phyloP scores from a whole-genome alignment of 2,888 invertebrate species.

The Ochlodes sylvanus region DNA sequence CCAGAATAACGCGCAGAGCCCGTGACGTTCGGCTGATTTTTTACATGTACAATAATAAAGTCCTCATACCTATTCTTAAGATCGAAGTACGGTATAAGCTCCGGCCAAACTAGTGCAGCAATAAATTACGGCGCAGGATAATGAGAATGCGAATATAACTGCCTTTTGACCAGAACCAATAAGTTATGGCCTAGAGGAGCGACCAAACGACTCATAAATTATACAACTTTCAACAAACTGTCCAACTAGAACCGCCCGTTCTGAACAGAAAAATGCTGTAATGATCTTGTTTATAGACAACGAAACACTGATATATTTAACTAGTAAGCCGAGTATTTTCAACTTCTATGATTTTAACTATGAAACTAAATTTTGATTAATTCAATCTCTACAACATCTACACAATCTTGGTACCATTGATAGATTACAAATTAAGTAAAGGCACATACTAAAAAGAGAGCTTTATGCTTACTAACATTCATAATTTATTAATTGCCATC shows the following conservation, averaged over 20 bases:
- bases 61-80: background rate
- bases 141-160: slow-evolving; percentile 38
- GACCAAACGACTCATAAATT: slow-evolving; percentile 38
- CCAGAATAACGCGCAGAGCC: slow-evolving; percentile 13
- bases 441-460: too few species aligned
- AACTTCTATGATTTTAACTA: background rate
- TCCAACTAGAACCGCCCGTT: slow-evolving; percentile 35
- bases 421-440: too few species aligned
- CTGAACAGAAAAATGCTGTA: slow-evolving; percentile 18
- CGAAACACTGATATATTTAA: background rate
- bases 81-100: slow-evolving; percentile 14
- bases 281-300: background rate
- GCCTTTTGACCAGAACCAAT: slow-evolving; percentile 21
- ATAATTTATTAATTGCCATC: too few species aligned
- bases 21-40: background rate
- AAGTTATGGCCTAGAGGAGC: slow-evolving; percentile 29
- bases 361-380: too few species aligned
- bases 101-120: slow-evolving; percentile 25
- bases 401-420: too few species aligned
- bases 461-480: too few species aligned
- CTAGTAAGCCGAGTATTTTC: background rate
- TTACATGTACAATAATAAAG: slow-evolving; percentile 6
- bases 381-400: too few species aligned
- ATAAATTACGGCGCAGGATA: slow-evolving; percentile 33
- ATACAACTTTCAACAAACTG: slow-evolving; percentile 36